These are phyloP conservation scores for Xylocampa areola DNA, from an alignment of 2,888 invertebrate genomes.

Conservation along the genomic window DNA sequence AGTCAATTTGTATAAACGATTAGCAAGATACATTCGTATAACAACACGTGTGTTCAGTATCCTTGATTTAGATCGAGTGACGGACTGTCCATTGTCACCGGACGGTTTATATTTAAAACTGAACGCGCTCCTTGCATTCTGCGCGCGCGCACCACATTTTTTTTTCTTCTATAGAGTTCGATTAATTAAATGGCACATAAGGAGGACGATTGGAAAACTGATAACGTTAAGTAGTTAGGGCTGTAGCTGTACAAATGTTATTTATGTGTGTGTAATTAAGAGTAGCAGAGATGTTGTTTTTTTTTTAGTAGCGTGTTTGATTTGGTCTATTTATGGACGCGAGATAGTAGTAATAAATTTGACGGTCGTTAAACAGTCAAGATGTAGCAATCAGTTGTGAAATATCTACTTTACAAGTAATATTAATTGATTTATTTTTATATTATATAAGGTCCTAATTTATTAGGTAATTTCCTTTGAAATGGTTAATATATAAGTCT, in stretches of 20 bases:
- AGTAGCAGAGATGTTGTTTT: slow-evolving; percentile 25
- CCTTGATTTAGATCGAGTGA: slow-evolving; percentile 78
- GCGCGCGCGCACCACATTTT: slow-evolving; percentile 66
- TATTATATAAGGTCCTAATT: no score
- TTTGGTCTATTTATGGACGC: slow-evolving; percentile 20
- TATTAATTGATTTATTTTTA: no score
- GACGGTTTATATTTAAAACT: slow-evolving; percentile 81
- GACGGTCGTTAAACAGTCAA: neutral
- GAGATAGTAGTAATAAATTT: slow-evolving; percentile 5
- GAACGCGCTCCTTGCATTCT: slow-evolving; percentile 74
- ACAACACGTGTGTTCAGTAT: slow-evolving; percentile 63
- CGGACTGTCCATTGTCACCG: slow-evolving; percentile 83
- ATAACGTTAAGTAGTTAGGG: slow-evolving; percentile 68
- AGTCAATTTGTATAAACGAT: slow-evolving; percentile 47
- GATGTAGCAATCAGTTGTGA: neutral
- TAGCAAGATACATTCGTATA: slow-evolving; percentile 49
- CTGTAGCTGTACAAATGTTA: slow-evolving; percentile 55
- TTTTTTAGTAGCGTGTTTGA: neutral
- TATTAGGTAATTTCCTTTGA: no score
- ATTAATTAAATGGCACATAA: slow-evolving; percentile 80
- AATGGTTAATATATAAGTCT: no score
- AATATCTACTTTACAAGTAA: no score
- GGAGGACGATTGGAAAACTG: slow-evolving; percentile 69
- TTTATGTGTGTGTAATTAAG: slow-evolving; percentile 55
- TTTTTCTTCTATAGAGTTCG: slow-evolving; percentile 63